Base-by-base conservation (phyloP, 2,888 invertebrate species). In the Glaucopsyche alexis region DNA sequence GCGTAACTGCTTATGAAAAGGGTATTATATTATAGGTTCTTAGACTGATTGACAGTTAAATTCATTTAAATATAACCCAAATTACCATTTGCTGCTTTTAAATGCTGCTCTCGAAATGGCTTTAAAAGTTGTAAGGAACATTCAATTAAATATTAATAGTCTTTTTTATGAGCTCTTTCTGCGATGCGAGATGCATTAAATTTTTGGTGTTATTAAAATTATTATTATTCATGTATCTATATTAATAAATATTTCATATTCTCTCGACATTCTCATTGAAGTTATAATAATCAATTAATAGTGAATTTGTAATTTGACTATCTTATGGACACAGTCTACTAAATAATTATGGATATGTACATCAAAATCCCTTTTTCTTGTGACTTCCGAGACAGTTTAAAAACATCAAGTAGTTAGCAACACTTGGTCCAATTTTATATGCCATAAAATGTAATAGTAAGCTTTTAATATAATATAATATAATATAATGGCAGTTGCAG, bases 31-130 rank as follows among this genome's bases (percentile, higher is more conserved):
- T 16, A 52, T 7, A 19, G 19, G 9, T 13, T 47, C 11, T 47
- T 47, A 13, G 13, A 67, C 7, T 16, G 45, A 45, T 42, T 67
- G 67, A 45, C 67, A 67, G 19, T 16, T 67, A 9, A 66, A 66
- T 64, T 19, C 29, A 67, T 67, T 67, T 45, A 9, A 67, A 67
- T 45, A 13, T 45, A 16, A 14, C 38, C 64, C 40, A 64, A 40
- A 64, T 64, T 64, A 38, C 13, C 29, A 60, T 29, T 60, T 60
- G 13, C 29, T 47, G 13, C 42, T 60, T 29, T 14, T 60, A 13
- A 60, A 60, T 38, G 60, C 60, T 29, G 29, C 1, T 29, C 29
- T 29, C 60, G 7, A 60, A 60, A 14, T 13, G 60, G 60, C 60
- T 60, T 29, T 60, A 60, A 60, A 29, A 60, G 6, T 29, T 38